Base-by-base conservation (phyloP, 30 jellyfish, hydroid and myxozoan genomes). In the Aurelia coerulea region DNA sequence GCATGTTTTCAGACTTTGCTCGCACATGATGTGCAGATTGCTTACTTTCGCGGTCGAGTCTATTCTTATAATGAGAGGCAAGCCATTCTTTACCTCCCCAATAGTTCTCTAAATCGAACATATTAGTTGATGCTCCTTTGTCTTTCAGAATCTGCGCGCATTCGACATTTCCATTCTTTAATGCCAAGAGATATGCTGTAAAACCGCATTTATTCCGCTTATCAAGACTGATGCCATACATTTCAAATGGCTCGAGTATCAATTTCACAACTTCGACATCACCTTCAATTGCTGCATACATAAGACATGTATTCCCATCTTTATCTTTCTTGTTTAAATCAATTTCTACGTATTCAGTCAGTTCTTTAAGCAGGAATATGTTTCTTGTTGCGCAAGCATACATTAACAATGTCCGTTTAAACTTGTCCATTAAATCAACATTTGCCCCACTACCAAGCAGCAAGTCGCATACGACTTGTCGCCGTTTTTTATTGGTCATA, bases 381-480 rank as follows among this genome's bases (percentile, higher is more conserved):
- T 83, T 83, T 41, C 92, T 33, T 32, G 92, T 83, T 17, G 92
- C 92, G 54, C 92, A 83, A n/a, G 92, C 86, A 58, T 83, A 83
- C 92, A 83, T 83, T 0, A 83, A 41, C 15, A 73, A 42, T 1
- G 83, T 83, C 23, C 92, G 50, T 12, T 71, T 60, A 53, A 58
- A 72, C 19, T 69, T 69, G 64, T 83, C 92, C 19, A 76, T 18
- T 29, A 29, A 35, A 11, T 83, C 81, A 0, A 83, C 73, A 39
- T 83, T 50, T 9, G 92, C 92, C 8, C 86, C 86, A 65, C 63
- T 46, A 31, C 29, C 81, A 7, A 83, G 86, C 86, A 83, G 72
- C 39, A 53, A 42, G 62, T 62, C 64, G 75, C 92, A 83, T 5
- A 83, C 92, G 37, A 31, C 35, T 42, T 69, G 15, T 15, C 92